Evolutionary conservation across 92 coral and sea anemone genomes (phyloP), one percentile per base, ranked within the genome.

Genomic region (Siderastrea siderea): DNA sequence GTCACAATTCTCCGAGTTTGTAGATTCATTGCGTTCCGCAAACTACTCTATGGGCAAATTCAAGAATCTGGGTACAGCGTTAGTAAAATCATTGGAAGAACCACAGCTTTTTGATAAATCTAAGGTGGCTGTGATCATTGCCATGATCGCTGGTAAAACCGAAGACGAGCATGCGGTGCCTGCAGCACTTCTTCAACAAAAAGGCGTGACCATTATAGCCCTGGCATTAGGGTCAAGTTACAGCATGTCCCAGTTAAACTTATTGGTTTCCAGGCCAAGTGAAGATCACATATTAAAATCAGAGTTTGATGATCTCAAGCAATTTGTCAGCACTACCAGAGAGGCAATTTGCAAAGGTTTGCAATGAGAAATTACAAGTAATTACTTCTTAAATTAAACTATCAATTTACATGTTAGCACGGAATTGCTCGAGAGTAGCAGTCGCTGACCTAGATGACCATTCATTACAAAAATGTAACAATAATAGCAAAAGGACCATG

Each of bases 121-220:
- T 60, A 79, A 63, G 73, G 17, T 60, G 6, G 47, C 49, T 60
- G 67, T 79, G n/a, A 47, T 79, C 45, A 26, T 79, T 38, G 73
- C 84, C 3, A 63, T 79, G 60, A 51, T 66, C 16, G 84, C 84
- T 64, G 84, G 84, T 19, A 79, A 64, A 67, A 49, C 73, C 19
- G 84, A 79, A 12, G 84, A 79, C 49, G 84, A 79, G 7, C 46
- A 63, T 10, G 84, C 73, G n/a, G 84, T 79, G n/a, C 74, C 74
- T 63, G 59, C 84, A 14, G 71, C 72, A 11, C 1, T 79, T 49
- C 73, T 79, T 8, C 46, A 65, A 19, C 17, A 66, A 5, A 79
- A 43, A n/a, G 73, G 70, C 49, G 84, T 51, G 61, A 79, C 84
- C 3, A 50, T 79, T 11, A 51, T 79, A 6, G 61, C 59, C 64